These are phyloP conservation scores for Discoglossus pictus DNA, from an alignment of 2,797 vertebrate species.

Conservation along the genomic window DNA sequence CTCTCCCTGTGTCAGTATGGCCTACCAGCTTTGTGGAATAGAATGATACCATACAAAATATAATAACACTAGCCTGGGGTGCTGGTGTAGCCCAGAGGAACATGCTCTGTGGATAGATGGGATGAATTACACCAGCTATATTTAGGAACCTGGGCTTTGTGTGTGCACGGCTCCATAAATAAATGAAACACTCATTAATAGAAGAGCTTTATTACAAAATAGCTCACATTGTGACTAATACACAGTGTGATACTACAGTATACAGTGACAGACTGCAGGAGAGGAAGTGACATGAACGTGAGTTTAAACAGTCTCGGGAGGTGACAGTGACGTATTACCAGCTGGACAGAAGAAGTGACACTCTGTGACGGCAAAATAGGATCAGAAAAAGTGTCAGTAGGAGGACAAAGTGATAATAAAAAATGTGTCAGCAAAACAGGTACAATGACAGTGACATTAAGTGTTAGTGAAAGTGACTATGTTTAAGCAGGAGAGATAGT, in stretches of 20 bases:
- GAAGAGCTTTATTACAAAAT: slow-evolving; percentile 1
- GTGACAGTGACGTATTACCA: neutral
- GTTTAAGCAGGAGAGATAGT: neutral
- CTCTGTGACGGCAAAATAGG: neutral
- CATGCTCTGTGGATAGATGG: too few relatives aligned
- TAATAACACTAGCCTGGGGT: too few relatives aligned
- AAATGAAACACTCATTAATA: neutral
- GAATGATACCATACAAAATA: too few relatives aligned
- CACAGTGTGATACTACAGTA: neutral
- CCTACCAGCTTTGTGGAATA: too few relatives aligned
- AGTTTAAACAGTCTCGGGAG: neutral
- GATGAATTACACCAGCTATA: too few relatives aligned
- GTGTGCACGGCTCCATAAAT: neutral
- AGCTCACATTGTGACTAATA: slow-evolving; percentile 1
- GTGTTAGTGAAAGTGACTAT: neutral
- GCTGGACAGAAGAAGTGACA: neutral
- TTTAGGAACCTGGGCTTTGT: too few relatives aligned
- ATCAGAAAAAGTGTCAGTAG: neutral
- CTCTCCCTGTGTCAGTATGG: too few relatives aligned
- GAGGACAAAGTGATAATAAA: neutral
- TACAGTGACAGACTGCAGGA: neutral
- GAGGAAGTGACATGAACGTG: neutral
- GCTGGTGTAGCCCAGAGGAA: too few relatives aligned
- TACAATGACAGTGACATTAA: neutral
- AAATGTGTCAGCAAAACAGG: neutral